Conservation (phyloP, 1,140 invertebrate species). For the Procambarus virginalis region DNA sequence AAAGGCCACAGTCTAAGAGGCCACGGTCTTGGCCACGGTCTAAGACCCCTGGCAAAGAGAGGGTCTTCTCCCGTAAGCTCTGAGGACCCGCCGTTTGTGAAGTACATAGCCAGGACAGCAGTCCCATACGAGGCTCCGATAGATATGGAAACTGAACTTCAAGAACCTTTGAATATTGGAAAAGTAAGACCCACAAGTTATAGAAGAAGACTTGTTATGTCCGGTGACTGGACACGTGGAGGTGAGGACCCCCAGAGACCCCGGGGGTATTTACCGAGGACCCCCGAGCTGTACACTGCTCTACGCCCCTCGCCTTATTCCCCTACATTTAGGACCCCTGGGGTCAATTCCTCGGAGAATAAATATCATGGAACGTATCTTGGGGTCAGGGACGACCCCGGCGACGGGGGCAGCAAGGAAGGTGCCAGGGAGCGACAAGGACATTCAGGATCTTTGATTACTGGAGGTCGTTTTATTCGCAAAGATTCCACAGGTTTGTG, state of each 20-base stretch:
- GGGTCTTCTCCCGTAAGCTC: not conserved
- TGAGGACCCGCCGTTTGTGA: not conserved
- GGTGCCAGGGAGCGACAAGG: not conserved
- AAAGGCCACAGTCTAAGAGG: too few species aligned
- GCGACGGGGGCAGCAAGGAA: too few species aligned
- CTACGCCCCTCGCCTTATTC: too few species aligned
- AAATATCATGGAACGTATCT: not conserved
- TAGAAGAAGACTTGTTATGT: not conserved
- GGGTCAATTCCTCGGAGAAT: not conserved
- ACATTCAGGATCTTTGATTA: not conserved
- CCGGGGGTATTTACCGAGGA: not conserved
- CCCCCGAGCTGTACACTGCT: not conserved
- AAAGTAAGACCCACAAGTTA: not conserved
- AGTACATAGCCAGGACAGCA: not conserved
- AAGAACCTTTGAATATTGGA: not conserved
- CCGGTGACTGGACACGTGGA: not conserved
- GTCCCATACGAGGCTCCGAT: not conserved
- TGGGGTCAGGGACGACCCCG: too few species aligned
- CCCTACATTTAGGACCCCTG: not conserved
- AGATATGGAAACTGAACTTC: not conserved
- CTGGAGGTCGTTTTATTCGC: not conserved
- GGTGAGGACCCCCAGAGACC: not conserved
- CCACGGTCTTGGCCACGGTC: too few species aligned
- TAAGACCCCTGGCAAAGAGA: not conserved
- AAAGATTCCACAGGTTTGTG: not conserved